Evolutionary conservation across 2,797 vertebrate species (phyloP).

Genomic region (Rhinatrema bivittatum): DNA sequence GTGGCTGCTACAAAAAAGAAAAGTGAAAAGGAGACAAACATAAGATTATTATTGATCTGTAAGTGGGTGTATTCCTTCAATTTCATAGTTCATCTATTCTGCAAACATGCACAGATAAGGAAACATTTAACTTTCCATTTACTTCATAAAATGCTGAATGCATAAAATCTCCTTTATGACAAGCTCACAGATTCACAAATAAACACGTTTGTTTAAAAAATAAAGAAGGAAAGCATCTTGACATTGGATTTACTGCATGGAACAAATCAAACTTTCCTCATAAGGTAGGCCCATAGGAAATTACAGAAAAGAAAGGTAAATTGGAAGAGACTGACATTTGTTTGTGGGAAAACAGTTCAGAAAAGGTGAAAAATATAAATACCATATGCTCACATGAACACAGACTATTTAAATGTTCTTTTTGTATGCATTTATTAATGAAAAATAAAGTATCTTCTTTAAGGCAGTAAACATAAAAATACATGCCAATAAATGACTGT

Average conservation of each 20-base stretch:
- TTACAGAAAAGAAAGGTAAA: too few species aligned
- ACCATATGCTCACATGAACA: too few species aligned
- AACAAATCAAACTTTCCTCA: constrained; percentile 24
- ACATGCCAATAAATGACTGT: too few species aligned
- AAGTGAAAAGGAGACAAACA: constrained; percentile 25
- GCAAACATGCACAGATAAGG: constrained; percentile 13
- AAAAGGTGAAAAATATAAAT: too few species aligned
- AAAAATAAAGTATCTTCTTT: too few species aligned
- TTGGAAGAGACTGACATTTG: too few species aligned
- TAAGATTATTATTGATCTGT: constrained; percentile 33
- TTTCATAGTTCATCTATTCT: constrained; percentile 27
- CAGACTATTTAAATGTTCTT: too few species aligned
- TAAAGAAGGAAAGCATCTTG: not conserved
- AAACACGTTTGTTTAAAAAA: constrained; percentile 21
- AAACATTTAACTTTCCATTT: constrained; percentile 25
- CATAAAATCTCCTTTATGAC: constrained; percentile 17
- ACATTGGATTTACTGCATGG: not conserved
- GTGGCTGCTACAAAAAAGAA: constrained; percentile 69
- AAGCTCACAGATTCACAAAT: constrained; percentile 23
- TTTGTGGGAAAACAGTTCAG: too few species aligned
- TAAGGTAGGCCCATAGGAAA: too few species aligned
- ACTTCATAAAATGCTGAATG: constrained; percentile 17
- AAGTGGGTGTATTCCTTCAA: constrained; percentile 33
- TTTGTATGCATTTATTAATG: too few species aligned
- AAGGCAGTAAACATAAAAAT: too few species aligned